These are phyloP conservation scores for Popillia japonica DNA, from an alignment of 1,140 invertebrate genomes.

Conservation along the genomic window DNA sequence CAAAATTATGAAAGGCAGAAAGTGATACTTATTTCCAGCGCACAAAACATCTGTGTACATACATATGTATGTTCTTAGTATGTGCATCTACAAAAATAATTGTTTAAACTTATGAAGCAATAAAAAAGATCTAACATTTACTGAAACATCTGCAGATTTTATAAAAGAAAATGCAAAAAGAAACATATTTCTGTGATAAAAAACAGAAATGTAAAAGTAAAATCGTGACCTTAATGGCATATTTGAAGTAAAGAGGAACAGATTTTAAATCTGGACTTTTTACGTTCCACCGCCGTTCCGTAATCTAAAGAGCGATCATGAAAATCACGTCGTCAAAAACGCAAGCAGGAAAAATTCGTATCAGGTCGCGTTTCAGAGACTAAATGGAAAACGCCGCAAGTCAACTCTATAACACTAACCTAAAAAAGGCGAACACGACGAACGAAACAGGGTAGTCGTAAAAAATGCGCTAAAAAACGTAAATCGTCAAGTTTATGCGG, in stretches of 20 bases:
- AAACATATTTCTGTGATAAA: too few species aligned
- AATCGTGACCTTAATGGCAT: not conserved
- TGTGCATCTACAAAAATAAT: too few species aligned
- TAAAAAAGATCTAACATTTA: too few species aligned
- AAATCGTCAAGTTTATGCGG: slow-evolving; percentile 4
- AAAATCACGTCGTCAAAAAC: not conserved
- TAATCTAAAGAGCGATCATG: slow-evolving; percentile 2
- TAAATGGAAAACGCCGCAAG: slow-evolving; percentile 26
- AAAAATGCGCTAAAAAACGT: slow-evolving; percentile 25
- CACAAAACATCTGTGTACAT: too few species aligned
- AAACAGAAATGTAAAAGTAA: too few species aligned
- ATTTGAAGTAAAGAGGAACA: not conserved
- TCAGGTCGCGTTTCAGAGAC: not conserved
- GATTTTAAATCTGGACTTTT: not conserved
- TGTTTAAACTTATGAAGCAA: too few species aligned
- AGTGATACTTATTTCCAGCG: too few species aligned
- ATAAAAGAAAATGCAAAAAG: too few species aligned
- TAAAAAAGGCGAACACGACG: not conserved
- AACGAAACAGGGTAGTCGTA: not conserved
- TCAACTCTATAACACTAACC: not conserved
- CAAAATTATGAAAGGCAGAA: too few species aligned
- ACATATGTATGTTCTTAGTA: too few species aligned
- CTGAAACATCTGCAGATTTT: too few species aligned
- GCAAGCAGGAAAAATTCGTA: not conserved
- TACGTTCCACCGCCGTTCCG: not conserved